Evolutionary conservation across 2,888 invertebrate species (phyloP), one percentile per base, ranked within the genome.

Genomic region (Amiota minor): DNA sequence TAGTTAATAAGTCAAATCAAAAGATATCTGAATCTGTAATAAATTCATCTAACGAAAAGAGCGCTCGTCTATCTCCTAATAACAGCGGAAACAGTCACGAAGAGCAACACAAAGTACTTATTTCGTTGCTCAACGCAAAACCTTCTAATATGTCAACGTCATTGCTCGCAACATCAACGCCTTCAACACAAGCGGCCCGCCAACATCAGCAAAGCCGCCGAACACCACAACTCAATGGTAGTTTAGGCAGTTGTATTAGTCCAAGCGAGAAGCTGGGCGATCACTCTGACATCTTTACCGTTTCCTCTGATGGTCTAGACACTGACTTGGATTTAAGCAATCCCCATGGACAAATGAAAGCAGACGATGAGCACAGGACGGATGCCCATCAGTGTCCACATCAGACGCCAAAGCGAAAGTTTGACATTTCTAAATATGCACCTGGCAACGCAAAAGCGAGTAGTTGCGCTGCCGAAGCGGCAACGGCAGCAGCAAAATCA

Each of bases 271-370:
- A 90, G 56, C 79, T 89, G 1, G 87, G 87, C 1, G 89, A 90
- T 47, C 89, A 88, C 76, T 90, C 90, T 0, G 90, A 90, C 70
- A 89, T 90, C 11, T 89, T 90, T 71, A 89, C 90, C 0, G 89
- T 90, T 2, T 90, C 90, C 4, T 90, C 90, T 0, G 90, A 90
- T 78, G 90, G 90, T 3, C 78, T 90, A 71, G 90, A 90, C 23
- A 90, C 89, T 0, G 89, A 89, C 76, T 73, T 89, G 74, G 89
- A 89, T 74, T 72, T 89, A 45, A 89, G 89, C 76, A 89, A 88
- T 71, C 85, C 87, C 3, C 88, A 87, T 69, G 80, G 82, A 9
- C 78, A 77, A 64, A 74, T 76, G 64, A 77, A 78, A 55, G 14
- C 55, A n/a, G 86, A 80, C 2, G 84, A 83, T 49, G 79, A 83